phyloP scores from a whole-genome alignment of 2,113 vertebrate species.

The Hiodon alosoides region DNA sequence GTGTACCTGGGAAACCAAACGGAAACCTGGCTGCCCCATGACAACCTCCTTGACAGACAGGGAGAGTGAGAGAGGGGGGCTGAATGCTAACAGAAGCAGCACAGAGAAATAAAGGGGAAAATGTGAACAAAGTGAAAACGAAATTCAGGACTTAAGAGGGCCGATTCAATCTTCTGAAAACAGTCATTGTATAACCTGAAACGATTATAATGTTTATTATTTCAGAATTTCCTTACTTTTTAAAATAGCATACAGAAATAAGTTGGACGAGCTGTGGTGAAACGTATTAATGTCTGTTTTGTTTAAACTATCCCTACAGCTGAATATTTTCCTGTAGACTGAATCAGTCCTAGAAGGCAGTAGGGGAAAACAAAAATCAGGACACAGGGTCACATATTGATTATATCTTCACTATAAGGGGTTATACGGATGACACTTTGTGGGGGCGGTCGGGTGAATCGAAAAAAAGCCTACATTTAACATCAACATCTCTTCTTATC shows the following conservation, averaged over 20 bases:
- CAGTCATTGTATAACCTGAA: too few relatives aligned
- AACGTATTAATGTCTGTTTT: background rate
- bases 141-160: constrained; percentile 9
- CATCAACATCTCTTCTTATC: background rate
- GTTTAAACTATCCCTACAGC: background rate
- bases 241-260: too few relatives aligned
- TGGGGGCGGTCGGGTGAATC: background rate
- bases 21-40: constrained; percentile 51
- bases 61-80: constrained; percentile 52
- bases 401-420: too few relatives aligned
- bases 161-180: background rate
- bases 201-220: too few relatives aligned
- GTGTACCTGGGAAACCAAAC: constrained; percentile 63
- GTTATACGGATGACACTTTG: too few relatives aligned
- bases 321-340: background rate
- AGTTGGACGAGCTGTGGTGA: background rate
- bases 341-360: background rate
- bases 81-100: constrained; percentile 42
- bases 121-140: constrained; percentile 32
- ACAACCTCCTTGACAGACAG: constrained; percentile 55
- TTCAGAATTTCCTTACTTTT: too few relatives aligned
- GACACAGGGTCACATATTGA: background rate
- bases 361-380: background rate
- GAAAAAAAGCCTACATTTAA: background rate
- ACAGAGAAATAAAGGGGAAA: constrained; percentile 39